Base-by-base conservation (phyloP, 2,113 vertebrate species). In the Gulo gulo region DNA sequence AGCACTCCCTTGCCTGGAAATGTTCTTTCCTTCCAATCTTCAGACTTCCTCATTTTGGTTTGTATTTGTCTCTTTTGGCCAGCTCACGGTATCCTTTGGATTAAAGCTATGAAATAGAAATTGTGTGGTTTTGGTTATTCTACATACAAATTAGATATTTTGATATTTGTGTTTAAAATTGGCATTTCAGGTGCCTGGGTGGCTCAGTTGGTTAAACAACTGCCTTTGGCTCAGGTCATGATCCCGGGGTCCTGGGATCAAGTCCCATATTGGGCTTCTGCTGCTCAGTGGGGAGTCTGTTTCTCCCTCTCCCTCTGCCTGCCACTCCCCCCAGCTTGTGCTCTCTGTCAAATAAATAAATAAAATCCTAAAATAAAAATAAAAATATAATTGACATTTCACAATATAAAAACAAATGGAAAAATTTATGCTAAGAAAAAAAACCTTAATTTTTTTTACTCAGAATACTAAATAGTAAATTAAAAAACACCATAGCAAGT, bases 381-480 rank as follows among this genome's bases (percentile, higher is more conserved):
- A 63, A 63, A 67, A n/a, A 69, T 79, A 78, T 94, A 93, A 69
- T 26, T 45, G 4, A 4, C 20, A 74, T 52, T 67, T 21, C 8
- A 59, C 36, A 59, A 47, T 82, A 84, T 55, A 67, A 93, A 97
- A 74, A 91, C 21, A 79, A 94, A 73, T 57, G 71, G 84, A 2
- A 79, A 74, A 85, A 88, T 63, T 93, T n/a, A 83, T 57, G 71
- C 29, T 50, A 59, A 83, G 50, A 61, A 55, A 59, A 96, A 96
- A 88, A 83, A 91, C 57, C 93, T 93, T 42, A 57, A 69, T 39
- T 84, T 91, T 74, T 86, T 84, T 93, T 67, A 47, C 55, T 94
- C 39, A 89, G 67, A 95, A 93, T 14, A 50, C 52, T 89, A 88
- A 84, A 50, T 34, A 67, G 87, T 26, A 78, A 96, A 93, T 82